Evolutionary conservation across 2,113 vertebrate genomes (phyloP), one percentile per base, ranked within the genome.

Genomic region (Vidua macroura): DNA sequence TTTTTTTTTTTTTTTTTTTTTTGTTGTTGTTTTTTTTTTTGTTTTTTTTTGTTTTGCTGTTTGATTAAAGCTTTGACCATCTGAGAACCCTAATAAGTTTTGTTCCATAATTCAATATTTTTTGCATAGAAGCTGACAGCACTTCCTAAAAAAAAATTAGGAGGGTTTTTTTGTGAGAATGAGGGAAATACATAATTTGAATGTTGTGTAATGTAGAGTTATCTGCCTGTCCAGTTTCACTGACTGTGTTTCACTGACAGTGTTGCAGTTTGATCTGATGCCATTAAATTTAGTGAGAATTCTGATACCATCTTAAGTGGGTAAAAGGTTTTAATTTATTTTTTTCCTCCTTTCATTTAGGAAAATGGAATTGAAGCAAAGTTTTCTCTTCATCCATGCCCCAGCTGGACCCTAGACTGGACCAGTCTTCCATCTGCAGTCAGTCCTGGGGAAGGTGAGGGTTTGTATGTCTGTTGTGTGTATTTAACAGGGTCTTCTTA

Each of bases 401-500:
- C 99, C 66, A 79, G 22, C 39, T 99, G 98, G 98, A 98, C 98
- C 10, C 94, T 99, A 86, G 98, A 99, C 15, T 99, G 99, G 99
- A 97, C 97, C 60, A 97, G 33, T 85, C 97, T 99, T 58, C 99
- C 99, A 74, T 95, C 95, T 84, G 98, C 99, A 30, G 99, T 99
- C 93, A 99, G 97, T 97, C 99, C 99, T 85, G 98, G 98, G 79
- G 99, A 99, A 98, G 99, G 99, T 99, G 96, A 91, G 90, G 14
- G 11, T 28, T 77, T 79, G 43, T 59, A 16, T 59, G 14, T 60
- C 8, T 52, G 4, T 67, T 67, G 14, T 73, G 12, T n/a, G 23
- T 84, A 13, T 88, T 83, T 89, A 81, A 59, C 12, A 48, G 20
- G 41, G 8, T 30, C 4, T 1, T 5, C 24, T 81, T 72, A 39